Evolutionary conservation across 2,888 invertebrate species (phyloP).

Genomic region (Candidula unifasciata): DNA sequence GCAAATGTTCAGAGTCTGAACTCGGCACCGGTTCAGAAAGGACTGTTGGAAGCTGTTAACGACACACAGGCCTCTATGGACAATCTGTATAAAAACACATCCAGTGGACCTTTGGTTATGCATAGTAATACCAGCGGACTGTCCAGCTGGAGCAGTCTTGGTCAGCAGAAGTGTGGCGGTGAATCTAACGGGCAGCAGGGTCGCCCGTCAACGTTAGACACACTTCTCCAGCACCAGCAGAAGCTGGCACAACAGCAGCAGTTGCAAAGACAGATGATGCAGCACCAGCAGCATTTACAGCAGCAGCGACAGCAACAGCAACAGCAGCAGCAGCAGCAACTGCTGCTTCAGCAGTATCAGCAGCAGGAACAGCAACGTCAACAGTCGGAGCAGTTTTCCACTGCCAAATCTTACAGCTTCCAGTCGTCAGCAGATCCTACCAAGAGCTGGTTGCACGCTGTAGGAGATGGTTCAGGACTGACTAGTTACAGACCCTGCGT

Average conservation of each 20-base stretch:
- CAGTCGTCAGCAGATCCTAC: slow-evolving; percentile 19
- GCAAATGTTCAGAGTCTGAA: slow-evolving; percentile 23
- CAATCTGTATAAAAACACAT: slow-evolving; percentile 9
- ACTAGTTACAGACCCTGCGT: slow-evolving; percentile 4
- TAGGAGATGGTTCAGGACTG: neutral
- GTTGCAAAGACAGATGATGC: slow-evolving; percentile 44
- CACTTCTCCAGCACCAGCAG: slow-evolving; percentile 43
- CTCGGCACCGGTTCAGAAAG: slow-evolving; percentile 26
- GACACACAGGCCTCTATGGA: slow-evolving; percentile 26
- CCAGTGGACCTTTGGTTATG: slow-evolving; percentile 11
- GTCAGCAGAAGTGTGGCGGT: slow-evolving; percentile 12
- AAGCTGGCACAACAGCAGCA: slow-evolving; percentile 48
- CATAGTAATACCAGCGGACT: neutral
- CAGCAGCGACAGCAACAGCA: slow-evolving; percentile 39
- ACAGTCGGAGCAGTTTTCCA: slow-evolving; percentile 2
- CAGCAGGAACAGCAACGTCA: slow-evolving; percentile 45
- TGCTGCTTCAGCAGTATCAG: slow-evolving; percentile 28
- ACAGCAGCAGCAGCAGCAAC: slow-evolving; percentile 25
- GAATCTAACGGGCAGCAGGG: slow-evolving; percentile 1
- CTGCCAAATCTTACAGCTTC: slow-evolving; percentile 13
- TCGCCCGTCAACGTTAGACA: slow-evolving; percentile 29
- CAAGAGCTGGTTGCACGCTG: slow-evolving; percentile 31
- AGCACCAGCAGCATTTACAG: slow-evolving; percentile 47
- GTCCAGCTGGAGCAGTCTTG: slow-evolving; percentile 6
- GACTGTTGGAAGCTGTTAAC: neutral